A percentile compares a stretch with the other conserved stretches of the same genome.
phyloP scores from a whole-genome alignment of 2,113 vertebrate genomes.

The Actenoides lindsayi region DNA sequence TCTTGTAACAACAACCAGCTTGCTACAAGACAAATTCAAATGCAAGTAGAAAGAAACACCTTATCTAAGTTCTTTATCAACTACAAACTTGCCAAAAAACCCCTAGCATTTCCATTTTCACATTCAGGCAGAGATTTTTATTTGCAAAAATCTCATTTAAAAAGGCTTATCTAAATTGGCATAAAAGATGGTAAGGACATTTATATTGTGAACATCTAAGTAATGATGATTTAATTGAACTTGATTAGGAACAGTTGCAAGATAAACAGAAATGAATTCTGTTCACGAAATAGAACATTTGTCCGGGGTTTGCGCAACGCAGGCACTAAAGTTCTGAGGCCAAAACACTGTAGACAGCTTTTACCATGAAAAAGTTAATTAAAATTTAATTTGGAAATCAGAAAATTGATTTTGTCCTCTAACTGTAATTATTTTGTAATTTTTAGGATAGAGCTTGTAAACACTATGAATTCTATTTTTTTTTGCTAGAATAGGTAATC shows the following conservation, averaged over 20 bases:
- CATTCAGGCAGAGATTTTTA: background rate
- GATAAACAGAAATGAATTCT: background rate
- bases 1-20: background rate
- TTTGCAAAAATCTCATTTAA: background rate
- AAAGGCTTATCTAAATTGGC: background rate
- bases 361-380: background rate
- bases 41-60: background rate
- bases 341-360: background rate
- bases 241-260: background rate
- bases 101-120: background rate
- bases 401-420: background rate
- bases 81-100: background rate
- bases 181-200: background rate
- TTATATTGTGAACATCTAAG: background rate
- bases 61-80: background rate
- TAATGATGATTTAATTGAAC: background rate
- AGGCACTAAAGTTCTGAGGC: background rate
- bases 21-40: background rate
- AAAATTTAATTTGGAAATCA: background rate
- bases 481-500: background rate
- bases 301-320: background rate
- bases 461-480: background rate
- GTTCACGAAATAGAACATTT: background rate
- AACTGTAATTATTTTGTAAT: background rate
- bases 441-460: background rate